Conservation (phyloP, 2,888 invertebrate genomes). For the Drosophila monieri region DNA sequence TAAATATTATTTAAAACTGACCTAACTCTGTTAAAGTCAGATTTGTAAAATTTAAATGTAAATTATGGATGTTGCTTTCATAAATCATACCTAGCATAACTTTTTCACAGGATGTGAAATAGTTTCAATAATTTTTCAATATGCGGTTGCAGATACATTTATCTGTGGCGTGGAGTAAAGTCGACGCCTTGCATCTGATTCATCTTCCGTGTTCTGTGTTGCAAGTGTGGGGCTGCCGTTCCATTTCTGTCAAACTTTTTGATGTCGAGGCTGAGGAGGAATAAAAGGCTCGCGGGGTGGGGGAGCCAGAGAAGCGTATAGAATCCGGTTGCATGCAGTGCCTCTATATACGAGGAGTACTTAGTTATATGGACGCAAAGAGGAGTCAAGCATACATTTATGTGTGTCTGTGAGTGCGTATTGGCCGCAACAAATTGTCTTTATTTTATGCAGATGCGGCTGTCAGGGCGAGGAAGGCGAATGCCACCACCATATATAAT, state of each 20-base stretch:
- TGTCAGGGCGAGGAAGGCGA: constrained; percentile 48
- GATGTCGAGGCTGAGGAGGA: constrained; percentile 51
- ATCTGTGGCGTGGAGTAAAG: constrained; percentile 7
- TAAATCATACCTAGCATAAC: no score
- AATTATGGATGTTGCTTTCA: no score
- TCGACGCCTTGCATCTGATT: constrained; percentile 18
- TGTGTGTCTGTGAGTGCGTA: constrained; percentile 53
- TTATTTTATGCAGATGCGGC: constrained; percentile 66
- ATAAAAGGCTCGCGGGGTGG: constrained; percentile 18
- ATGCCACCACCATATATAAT: constrained; percentile 61
- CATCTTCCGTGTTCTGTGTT: constrained; percentile 44
- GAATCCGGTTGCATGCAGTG: constrained; percentile 43
- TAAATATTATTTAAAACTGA: no score
- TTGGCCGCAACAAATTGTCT: constrained; percentile 74
- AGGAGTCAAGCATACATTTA: constrained; percentile 9
- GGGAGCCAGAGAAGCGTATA: constrained; percentile 51
- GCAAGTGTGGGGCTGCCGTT: constrained; percentile 64
- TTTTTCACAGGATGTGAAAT: neutral
- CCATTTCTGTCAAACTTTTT: constrained; percentile 75
- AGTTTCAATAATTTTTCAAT: neutral
- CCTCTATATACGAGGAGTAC: constrained; percentile 3
- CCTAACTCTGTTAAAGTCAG: no score
- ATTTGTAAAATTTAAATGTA: no score
- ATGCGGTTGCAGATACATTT: constrained; percentile 8
- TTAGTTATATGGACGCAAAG: constrained; percentile 11